Conservation (phyloP, 1,140 invertebrate species). For the Drosophila serrata region DNA sequence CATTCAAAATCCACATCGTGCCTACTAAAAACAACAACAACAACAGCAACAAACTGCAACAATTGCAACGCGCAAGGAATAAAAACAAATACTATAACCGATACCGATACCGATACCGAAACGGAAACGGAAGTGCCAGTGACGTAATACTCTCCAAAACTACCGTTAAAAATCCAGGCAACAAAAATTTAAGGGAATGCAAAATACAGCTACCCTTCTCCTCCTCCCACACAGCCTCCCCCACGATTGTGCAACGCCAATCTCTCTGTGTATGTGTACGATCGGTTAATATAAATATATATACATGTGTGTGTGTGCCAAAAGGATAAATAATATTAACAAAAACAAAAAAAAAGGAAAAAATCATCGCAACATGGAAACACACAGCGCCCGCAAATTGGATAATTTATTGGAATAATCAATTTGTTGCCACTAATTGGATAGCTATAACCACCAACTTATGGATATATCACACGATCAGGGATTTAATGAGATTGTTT, state of each 20-base stretch:
- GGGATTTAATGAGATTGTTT: constrained; percentile 22
- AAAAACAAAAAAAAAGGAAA: background rate
- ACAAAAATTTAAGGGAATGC: constrained; percentile 26
- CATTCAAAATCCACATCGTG: constrained; percentile 81
- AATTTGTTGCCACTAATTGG: constrained; percentile 33
- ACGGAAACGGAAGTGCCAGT: constrained; percentile 80
- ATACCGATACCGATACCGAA: constrained; percentile 6
- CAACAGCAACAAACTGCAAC: constrained; percentile 52
- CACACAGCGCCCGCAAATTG: constrained; percentile 41
- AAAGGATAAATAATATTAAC: constrained; percentile 28
- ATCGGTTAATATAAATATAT: constrained; percentile 11
- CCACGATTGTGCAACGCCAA: constrained; percentile 64
- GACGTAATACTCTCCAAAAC: constrained; percentile 74
- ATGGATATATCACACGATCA: constrained; percentile 38
- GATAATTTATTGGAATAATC: constrained; percentile 68
- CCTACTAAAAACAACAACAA: constrained; percentile 31
- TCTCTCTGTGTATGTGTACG: constrained; percentile 43
- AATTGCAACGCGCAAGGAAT: constrained; percentile 51
- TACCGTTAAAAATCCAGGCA: constrained; percentile 14
- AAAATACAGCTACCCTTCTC: constrained; percentile 7
- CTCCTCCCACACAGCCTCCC: constrained; percentile 9
- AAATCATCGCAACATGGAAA: constrained; percentile 27
- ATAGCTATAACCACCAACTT: constrained; percentile 24
- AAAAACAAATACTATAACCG: constrained; percentile 13
- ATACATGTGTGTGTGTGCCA: constrained; percentile 11